Conservation (phyloP, 2,888 invertebrate species). For the Spilarctia lutea region DNA sequence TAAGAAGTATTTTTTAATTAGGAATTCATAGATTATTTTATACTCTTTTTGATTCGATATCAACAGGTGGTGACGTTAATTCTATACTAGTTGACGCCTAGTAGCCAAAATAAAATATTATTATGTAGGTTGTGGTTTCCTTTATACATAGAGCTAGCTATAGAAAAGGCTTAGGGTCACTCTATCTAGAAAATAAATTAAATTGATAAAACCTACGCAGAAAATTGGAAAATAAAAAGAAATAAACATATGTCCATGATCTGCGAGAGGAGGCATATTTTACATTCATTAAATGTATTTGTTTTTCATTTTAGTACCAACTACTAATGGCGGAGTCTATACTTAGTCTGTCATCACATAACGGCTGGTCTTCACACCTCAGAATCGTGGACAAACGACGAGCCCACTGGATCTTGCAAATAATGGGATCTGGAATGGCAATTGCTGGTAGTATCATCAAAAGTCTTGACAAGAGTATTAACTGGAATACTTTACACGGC, state of each 20-base stretch:
- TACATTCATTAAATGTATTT: neutral
- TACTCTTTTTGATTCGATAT: no score
- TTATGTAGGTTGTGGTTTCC: no score
- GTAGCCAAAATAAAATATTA: no score
- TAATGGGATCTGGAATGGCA: slow-evolving; percentile 70
- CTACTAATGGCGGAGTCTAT: slow-evolving; percentile 76
- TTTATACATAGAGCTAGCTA: no score
- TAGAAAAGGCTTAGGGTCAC: no score
- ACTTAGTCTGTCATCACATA: slow-evolving; percentile 66
- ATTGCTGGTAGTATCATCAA: slow-evolving; percentile 69
- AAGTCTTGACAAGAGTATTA: slow-evolving; percentile 58
- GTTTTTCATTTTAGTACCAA: slow-evolving; percentile 63
- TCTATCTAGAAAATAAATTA: no score
- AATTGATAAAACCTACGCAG: neutral
- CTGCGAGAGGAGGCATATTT: neutral
- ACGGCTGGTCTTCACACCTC: slow-evolving; percentile 70
- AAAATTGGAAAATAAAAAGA: neutral
- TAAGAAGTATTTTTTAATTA: no score
- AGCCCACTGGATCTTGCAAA: slow-evolving; percentile 72
- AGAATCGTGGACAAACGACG: slow-evolving; percentile 69
- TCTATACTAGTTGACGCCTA: no score
- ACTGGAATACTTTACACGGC: slow-evolving; percentile 72
- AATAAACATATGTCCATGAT: neutral
- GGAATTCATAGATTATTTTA: no score
- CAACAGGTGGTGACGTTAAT: no score